phyloP scores from a whole-genome alignment of 2,113 vertebrate genomes.

The Ailuropoda melanoleuca region DNA sequence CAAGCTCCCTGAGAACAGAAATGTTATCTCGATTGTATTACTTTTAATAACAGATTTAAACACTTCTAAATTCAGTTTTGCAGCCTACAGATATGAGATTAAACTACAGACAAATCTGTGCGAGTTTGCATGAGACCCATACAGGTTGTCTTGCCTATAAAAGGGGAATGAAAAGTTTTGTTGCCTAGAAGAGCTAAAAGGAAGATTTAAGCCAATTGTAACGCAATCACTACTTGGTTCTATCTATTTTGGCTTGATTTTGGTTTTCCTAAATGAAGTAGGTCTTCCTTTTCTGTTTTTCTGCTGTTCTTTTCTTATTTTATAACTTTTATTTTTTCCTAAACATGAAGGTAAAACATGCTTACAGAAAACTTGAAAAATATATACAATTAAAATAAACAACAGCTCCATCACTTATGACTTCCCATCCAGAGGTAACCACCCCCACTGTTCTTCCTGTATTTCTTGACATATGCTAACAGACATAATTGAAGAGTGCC shows the following conservation, averaged over 20 bases:
- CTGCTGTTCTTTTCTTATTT: not conserved
- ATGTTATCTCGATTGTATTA: conserved; percentile 8
- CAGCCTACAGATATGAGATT: not conserved
- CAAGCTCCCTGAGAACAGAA: not conserved
- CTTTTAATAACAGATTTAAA: conserved; percentile 23
- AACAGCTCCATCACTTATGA: not conserved
- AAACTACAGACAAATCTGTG: not conserved
- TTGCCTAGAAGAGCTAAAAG: not conserved
- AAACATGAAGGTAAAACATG: not conserved
- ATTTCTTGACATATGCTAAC: not conserved
- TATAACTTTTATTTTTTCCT: not conserved
- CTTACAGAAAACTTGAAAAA: conserved; percentile 28
- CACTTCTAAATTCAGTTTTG: not conserved
- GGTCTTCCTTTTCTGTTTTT: not conserved
- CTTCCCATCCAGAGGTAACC: not conserved
- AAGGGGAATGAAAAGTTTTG: not conserved
- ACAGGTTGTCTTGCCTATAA: not conserved
- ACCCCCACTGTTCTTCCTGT: not conserved
- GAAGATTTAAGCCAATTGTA: not conserved
- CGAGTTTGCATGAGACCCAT: not conserved
- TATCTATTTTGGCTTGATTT: not conserved
- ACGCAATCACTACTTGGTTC: not conserved
- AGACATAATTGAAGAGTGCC: not conserved
- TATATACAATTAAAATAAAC: not conserved
- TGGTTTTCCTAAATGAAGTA: conserved; percentile 4